Percentiles rank a stretch among this genome's conserved stretches.
phyloP scores from a whole-genome alignment of 2,888 invertebrate genomes.

The Tipula vernalis region DNA sequence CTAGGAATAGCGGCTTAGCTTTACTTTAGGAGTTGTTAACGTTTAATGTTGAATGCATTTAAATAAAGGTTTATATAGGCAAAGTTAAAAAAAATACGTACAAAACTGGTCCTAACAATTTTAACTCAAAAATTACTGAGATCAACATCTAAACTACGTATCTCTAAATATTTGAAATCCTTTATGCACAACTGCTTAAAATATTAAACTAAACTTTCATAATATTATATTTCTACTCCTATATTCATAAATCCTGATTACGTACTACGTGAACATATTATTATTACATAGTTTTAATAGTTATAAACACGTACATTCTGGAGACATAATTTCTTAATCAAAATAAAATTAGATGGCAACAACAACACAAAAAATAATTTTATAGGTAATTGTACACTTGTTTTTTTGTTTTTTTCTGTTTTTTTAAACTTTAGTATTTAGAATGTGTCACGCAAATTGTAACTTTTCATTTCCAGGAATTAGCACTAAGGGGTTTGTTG shows the following conservation, averaged over 20 bases:
- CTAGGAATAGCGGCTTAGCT: too few species aligned
- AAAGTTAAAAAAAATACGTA: too few species aligned
- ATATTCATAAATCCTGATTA: not conserved
- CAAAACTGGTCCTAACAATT: too few species aligned
- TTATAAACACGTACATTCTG: not conserved
- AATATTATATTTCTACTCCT: not conserved
- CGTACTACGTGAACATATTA: not conserved
- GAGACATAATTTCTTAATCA: constrained; percentile 4
- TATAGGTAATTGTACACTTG: not conserved
- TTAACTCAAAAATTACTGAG: too few species aligned
- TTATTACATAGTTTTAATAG: not conserved
- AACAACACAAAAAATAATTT: not conserved
- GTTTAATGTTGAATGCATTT: too few species aligned
- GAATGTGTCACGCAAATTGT: not conserved
- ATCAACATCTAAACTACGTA: too few species aligned
- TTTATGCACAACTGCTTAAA: too few species aligned
- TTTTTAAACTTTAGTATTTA: not conserved
- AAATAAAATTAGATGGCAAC: not conserved
- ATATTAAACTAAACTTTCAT: not conserved
- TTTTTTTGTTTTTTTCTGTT: not conserved
- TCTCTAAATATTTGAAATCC: too few species aligned
- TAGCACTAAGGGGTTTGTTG: not conserved
- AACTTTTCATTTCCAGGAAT: not conserved
- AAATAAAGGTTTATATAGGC: too few species aligned
- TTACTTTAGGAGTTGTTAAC: too few species aligned